phyloP scores from a whole-genome alignment of 2,113 vertebrate species.

The Sardina pilchardus region DNA sequence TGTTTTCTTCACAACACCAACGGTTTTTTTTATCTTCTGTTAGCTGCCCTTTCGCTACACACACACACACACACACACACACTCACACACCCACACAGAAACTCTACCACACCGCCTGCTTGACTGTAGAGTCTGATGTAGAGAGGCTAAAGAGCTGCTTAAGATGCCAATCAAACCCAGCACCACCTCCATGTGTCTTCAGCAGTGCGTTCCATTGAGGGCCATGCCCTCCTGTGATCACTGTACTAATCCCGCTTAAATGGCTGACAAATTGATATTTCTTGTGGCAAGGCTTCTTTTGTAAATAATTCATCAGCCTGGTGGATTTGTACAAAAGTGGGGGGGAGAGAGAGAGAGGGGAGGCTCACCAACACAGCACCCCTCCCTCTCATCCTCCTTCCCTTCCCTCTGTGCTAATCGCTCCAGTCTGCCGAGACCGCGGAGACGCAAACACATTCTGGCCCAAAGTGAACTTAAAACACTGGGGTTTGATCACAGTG shows the following conservation, averaged over 20 bases:
- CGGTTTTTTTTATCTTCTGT: not conserved
- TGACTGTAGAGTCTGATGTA: not conserved
- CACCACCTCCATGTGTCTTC: not conserved
- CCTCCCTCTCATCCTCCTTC: too few relatives aligned
- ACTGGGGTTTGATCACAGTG: slow-evolving; percentile 63
- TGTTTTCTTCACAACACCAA: not conserved
- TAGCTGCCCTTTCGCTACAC: not conserved
- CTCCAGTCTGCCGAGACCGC: not conserved
- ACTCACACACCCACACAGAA: not conserved
- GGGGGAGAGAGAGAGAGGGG: slow-evolving; percentile 24
- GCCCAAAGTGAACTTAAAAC: slow-evolving; percentile 43
- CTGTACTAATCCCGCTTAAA: slow-evolving; percentile 26
- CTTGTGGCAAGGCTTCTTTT: slow-evolving; percentile 36
- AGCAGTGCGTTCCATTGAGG: not conserved
- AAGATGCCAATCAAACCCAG: not conserved
- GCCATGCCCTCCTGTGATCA: not conserved
- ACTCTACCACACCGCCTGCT: not conserved
- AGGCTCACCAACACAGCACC: slow-evolving; percentile 36
- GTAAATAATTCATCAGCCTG: slow-evolving; percentile 37
- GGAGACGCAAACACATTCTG: slow-evolving; percentile 53
- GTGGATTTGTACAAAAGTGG: slow-evolving; percentile 40
- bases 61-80: not conserved
- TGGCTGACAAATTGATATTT: slow-evolving; percentile 44
- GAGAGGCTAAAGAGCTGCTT: not conserved
- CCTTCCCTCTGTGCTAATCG: slow-evolving; percentile 17